Conservation (phyloP, 2,113 vertebrate species). For the Barnardius zonarius region DNA sequence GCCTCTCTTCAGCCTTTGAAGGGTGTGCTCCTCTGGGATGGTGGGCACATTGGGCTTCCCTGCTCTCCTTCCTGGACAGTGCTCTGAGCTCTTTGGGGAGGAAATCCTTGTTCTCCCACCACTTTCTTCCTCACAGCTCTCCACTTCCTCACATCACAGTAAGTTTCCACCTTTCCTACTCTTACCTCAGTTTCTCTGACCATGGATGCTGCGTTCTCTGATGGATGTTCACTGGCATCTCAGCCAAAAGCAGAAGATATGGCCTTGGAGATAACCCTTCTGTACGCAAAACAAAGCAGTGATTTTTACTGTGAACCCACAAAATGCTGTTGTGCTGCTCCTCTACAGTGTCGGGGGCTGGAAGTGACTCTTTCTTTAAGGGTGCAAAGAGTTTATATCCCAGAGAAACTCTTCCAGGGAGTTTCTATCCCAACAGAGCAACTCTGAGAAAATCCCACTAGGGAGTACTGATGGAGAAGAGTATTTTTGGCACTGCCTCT, state of each 20-base stretch:
- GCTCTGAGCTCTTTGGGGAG: fast-evolving
- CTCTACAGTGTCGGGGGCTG: background rate
- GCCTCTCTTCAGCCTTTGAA: background rate
- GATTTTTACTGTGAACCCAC: background rate
- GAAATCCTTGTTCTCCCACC: background rate
- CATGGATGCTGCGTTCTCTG: background rate
- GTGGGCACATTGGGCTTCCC: background rate
- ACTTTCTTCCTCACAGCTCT: background rate
- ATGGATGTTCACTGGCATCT: background rate
- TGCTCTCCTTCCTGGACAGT: background rate
- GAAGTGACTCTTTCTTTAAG: fast-evolving
- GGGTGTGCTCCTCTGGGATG: background rate
- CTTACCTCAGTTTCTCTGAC: background rate
- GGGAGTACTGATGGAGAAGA: background rate
- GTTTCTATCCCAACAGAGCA: background rate
- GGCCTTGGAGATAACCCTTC: background rate
- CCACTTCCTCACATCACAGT: background rate
- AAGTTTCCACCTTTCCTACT: background rate
- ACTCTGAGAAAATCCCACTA: background rate
- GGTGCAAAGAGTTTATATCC: background rate
- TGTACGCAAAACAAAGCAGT: background rate
- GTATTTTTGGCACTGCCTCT: background rate
- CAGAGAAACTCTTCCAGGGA: background rate
- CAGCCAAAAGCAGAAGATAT: background rate
- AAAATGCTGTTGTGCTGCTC: background rate